Conservation (phyloP, 2,113 vertebrate genomes). For the Gymnobelideus leadbeateri region DNA sequence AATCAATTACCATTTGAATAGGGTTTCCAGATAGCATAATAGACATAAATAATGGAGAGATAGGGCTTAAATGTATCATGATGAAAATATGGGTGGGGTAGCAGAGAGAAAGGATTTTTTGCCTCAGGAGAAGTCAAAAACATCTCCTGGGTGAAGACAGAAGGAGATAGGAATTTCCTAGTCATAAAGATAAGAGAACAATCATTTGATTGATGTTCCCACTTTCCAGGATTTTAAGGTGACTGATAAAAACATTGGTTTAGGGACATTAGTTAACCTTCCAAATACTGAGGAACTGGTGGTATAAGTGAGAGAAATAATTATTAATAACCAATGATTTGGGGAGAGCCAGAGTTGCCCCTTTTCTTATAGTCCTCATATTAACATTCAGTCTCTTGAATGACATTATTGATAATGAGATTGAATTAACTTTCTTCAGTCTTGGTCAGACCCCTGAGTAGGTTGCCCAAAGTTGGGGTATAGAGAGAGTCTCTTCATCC, state of each 20-base stretch:
- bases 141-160: background rate
- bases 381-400: too few relatives aligned
- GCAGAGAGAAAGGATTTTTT: background rate
- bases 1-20: background rate
- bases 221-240: background rate
- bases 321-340: too few relatives aligned
- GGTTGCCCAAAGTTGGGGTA: too few relatives aligned
- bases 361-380: too few relatives aligned
- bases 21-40: background rate
- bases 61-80: background rate
- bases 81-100: background rate
- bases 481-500: too few relatives aligned
- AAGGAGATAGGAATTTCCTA: background rate
- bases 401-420: too few relatives aligned
- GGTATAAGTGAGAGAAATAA: background rate
- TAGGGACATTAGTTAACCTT: background rate
- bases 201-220: background rate
- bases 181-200: background rate
- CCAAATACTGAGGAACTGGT: background rate
- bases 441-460: too few relatives aligned
- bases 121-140: background rate
- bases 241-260: background rate
- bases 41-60: too few relatives aligned
- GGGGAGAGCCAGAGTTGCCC: too few relatives aligned
- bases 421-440: too few relatives aligned